These are phyloP conservation scores for Ailuropoda melanoleuca DNA, from an alignment of 2,113 vertebrate genomes.

Conservation along the genomic window DNA sequence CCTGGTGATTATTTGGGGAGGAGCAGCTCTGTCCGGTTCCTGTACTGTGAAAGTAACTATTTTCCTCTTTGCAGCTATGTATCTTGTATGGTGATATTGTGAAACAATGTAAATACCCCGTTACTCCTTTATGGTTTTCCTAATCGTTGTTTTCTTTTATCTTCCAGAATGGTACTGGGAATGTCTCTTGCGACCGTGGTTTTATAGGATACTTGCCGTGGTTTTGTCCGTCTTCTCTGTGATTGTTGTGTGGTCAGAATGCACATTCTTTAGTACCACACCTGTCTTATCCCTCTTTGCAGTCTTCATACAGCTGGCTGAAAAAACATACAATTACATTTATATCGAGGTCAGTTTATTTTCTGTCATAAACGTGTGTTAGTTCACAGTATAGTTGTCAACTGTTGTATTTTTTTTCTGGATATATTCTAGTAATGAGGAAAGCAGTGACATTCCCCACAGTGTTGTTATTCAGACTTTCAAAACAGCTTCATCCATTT, in stretches of 20 bases:
- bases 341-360: slow-evolving; percentile 91
- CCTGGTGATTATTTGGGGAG: background rate
- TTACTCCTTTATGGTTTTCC: slow-evolving; percentile 1
- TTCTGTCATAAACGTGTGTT: background rate
- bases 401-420: background rate
- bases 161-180: slow-evolving; percentile 96
- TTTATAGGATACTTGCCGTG: slow-evolving; percentile 90
- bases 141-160: slow-evolving; percentile 59
- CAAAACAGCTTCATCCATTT: slow-evolving; percentile 35
- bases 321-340: slow-evolving; percentile 93
- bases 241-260: slow-evolving; percentile 97
- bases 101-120: background rate
- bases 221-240: slow-evolving; percentile 89
- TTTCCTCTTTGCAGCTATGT: background rate
- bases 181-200: slow-evolving; percentile 90
- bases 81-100: background rate
- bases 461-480: slow-evolving; percentile 24
- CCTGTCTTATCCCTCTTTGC: slow-evolving; percentile 95
- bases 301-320: slow-evolving; percentile 93
- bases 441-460: background rate
- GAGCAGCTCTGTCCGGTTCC: background rate
- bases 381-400: background rate
- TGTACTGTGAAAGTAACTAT: background rate
- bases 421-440: background rate
- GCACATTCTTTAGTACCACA: slow-evolving; percentile 95